Evolutionary conservation across 2,113 vertebrate species (phyloP).

Genomic region (Serinus canaria): DNA sequence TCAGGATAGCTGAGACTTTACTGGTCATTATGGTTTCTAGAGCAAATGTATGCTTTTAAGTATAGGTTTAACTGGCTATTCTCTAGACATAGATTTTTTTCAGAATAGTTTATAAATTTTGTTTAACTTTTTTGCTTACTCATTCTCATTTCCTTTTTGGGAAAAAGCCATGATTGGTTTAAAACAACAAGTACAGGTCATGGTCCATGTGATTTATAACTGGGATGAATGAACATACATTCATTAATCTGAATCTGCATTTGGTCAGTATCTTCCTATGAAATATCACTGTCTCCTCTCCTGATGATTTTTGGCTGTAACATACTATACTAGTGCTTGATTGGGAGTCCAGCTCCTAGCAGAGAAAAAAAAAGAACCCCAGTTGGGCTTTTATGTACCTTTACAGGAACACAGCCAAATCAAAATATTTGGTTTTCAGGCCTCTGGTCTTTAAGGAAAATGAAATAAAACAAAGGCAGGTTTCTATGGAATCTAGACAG

Average conservation of each 20-base stretch:
- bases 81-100: neutral
- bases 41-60: neutral
- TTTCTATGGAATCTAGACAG: neutral
- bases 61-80: neutral
- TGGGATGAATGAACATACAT: neutral
- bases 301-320: neutral
- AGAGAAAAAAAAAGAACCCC: neutral
- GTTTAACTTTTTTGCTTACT: neutral
- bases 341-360: neutral
- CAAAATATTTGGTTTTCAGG: conserved; percentile 18
- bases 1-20: neutral
- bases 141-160: neutral
- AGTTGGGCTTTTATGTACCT: neutral
- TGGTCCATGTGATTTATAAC: neutral
- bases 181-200: neutral
- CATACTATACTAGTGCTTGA: neutral
- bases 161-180: neutral
- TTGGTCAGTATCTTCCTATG: neutral
- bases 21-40: neutral
- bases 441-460: neutral
- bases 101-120: neutral
- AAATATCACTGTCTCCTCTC: neutral
- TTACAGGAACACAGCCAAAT: neutral
- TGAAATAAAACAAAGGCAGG: neutral
- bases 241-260: neutral